These are phyloP conservation scores for Arbacia lixula DNA, from an alignment of 53 echinoderm and acorn worm species.

Conservation along the genomic window DNA sequence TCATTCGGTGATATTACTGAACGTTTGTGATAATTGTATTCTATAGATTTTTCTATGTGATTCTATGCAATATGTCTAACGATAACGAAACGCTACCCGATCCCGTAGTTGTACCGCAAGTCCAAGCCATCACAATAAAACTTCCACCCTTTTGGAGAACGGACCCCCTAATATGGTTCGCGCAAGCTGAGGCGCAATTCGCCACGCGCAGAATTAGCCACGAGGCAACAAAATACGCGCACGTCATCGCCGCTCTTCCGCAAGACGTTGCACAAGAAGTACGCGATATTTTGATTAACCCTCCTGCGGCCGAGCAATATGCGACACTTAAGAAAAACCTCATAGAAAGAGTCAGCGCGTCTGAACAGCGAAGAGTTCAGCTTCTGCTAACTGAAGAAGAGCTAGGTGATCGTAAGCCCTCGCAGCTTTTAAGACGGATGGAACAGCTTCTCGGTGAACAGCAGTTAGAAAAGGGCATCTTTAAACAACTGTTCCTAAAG, in stretches of 20 bases:
- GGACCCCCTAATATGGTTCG: conserved; percentile 47
- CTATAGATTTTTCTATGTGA: no score
- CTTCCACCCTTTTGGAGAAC: conserved; percentile 54
- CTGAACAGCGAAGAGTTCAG: conserved; percentile 26
- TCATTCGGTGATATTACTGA: no score
- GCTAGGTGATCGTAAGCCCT: conserved; percentile 54
- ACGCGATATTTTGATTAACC: conserved; percentile 28
- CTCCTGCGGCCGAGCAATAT: neutral
- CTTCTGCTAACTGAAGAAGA: conserved; percentile 17
- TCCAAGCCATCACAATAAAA: conserved; percentile 48
- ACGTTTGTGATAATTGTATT: no score
- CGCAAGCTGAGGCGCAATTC: conserved; percentile 55
- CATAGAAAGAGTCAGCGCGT: conserved; percentile 4
- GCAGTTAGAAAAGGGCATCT: neutral
- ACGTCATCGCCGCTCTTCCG: conserved; percentile 54
- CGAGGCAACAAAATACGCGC: conserved; percentile 18
- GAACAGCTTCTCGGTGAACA: conserved; percentile 32
- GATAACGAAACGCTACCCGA: no score
- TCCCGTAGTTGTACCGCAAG: no score
- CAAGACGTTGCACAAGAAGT: conserved; percentile 60
- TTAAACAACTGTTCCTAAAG: conserved; percentile 49
- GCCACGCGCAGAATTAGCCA: conserved; percentile 26
- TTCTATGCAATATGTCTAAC: no score
- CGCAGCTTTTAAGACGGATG: conserved; percentile 42
- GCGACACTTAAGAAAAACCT: conserved; percentile 3